Conservation (phyloP, 1,140 invertebrate species). For the Neodiprion virginianus region DNA sequence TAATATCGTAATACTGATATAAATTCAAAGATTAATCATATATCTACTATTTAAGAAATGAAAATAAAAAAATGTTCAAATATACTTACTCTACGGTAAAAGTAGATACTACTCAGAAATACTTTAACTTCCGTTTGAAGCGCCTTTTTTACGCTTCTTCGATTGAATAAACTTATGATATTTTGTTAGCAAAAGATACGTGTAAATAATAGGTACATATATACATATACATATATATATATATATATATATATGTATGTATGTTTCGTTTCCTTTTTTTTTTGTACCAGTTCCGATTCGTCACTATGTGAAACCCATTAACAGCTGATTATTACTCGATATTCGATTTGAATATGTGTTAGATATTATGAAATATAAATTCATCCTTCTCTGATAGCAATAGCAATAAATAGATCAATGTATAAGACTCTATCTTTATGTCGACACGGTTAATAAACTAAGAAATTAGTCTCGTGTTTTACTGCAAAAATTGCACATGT, state of each 20-base stretch:
- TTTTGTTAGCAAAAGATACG: no score
- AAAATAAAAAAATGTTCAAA: no score
- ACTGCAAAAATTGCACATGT: background rate
- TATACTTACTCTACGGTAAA: no score
- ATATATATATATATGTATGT: no score
- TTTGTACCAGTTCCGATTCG: background rate
- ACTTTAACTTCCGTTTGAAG: no score
- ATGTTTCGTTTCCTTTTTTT: background rate
- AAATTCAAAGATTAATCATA: no score
- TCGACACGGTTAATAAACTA: constrained; percentile 1
- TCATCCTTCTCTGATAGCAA: background rate
- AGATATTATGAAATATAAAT: background rate
- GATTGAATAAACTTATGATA: no score
- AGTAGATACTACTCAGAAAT: no score
- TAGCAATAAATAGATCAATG: constrained; percentile 5
- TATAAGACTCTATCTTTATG: background rate
- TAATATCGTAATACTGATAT: no score
- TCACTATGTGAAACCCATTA: background rate
- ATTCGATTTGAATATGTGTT: constrained; percentile 1
- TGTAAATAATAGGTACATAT: background rate
- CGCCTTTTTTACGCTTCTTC: no score
- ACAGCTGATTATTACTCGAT: background rate
- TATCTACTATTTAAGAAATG: no score
- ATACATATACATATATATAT: background rate
- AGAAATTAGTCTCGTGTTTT: background rate